A percentile compares a stretch with the other conserved stretches of the same genome.
phyloP scores from a whole-genome alignment of 2,113 vertebrate genomes.

The Orthonyx spaldingii region DNA sequence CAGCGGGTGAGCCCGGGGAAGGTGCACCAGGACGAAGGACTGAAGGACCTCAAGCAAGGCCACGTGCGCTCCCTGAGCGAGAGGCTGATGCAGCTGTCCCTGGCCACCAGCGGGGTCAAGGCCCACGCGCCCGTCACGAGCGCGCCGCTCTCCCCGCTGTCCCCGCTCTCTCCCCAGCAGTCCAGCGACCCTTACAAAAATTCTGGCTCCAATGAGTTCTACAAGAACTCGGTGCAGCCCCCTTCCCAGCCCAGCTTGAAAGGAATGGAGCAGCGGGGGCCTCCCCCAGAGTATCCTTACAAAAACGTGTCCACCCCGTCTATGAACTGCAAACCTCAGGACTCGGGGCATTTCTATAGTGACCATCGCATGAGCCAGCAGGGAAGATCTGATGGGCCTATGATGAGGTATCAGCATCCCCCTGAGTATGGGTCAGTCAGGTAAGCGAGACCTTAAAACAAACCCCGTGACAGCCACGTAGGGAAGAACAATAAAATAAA shows the following conservation, averaged over 20 bases:
- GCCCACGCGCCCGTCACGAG: slow-evolving; percentile 91
- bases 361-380: slow-evolving; percentile 85
- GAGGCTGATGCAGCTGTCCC: slow-evolving; percentile 94
- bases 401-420: slow-evolving; percentile 95
- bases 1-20: slow-evolving; percentile 87
- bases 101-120: slow-evolving; percentile 95
- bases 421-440: slow-evolving; percentile 95
- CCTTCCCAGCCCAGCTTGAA: slow-evolving; percentile 73
- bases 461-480: background rate
- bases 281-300: slow-evolving; percentile 95
- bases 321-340: slow-evolving; percentile 83
- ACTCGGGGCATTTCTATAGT: slow-evolving; percentile 83
- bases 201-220: slow-evolving; percentile 81
- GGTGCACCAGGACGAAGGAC: slow-evolving; percentile 95
- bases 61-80: slow-evolving; percentile 96
- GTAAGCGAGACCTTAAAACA: slow-evolving; percentile 70
- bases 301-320: slow-evolving; percentile 82
- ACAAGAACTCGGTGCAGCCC: slow-evolving; percentile 79
- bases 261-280: slow-evolving; percentile 84
- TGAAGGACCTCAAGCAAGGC: slow-evolving; percentile 98
- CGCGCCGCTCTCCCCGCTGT: slow-evolving; percentile 81
- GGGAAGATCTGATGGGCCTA: slow-evolving; percentile 82
- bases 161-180: slow-evolving; percentile 84
- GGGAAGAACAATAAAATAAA: too few species aligned
- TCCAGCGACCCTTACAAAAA: slow-evolving; percentile 76